Conservation (phyloP, 1,140 invertebrate genomes). For the Melanaphis sacchari region DNA sequence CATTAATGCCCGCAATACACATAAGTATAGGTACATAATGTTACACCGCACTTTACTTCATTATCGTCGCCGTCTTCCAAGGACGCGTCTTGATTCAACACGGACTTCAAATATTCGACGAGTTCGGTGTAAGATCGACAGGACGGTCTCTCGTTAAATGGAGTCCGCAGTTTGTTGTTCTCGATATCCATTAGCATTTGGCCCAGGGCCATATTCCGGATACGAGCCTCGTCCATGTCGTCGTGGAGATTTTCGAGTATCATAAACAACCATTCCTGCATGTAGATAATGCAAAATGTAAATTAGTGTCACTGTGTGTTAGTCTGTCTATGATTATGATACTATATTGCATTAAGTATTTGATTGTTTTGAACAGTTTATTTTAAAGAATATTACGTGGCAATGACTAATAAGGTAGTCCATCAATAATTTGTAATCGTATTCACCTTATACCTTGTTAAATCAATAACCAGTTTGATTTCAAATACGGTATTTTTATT, state of each 20-base stretch:
- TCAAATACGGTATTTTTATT: too few relatives aligned
- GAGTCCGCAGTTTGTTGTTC: neutral
- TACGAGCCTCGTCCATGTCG: neutral
- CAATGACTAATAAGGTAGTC: too few relatives aligned
- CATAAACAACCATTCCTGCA: slow-evolving; percentile 17
- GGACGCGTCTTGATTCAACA: neutral
- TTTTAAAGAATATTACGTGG: too few relatives aligned
- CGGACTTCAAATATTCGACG: neutral
- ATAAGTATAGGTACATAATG: neutral
- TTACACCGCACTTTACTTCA: neutral
- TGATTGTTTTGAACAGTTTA: neutral
- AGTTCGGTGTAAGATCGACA: neutral
- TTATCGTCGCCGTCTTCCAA: neutral
- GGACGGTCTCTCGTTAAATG: slow-evolving; percentile 19
- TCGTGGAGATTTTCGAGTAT: neutral
- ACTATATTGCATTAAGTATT: neutral
- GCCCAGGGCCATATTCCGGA: neutral
- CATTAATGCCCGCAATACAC: neutral
- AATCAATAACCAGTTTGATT: too few relatives aligned
- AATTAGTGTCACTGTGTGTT: neutral
- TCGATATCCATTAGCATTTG: slow-evolving; percentile 23
- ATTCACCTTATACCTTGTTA: too few relatives aligned
- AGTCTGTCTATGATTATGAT: neutral
- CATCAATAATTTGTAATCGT: too few relatives aligned
- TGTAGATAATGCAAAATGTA: neutral